Evolutionary conservation across 2,797 vertebrate genomes (phyloP), one percentile per base, ranked within the genome.

Genomic region (Lophotriccus pileatus): DNA sequence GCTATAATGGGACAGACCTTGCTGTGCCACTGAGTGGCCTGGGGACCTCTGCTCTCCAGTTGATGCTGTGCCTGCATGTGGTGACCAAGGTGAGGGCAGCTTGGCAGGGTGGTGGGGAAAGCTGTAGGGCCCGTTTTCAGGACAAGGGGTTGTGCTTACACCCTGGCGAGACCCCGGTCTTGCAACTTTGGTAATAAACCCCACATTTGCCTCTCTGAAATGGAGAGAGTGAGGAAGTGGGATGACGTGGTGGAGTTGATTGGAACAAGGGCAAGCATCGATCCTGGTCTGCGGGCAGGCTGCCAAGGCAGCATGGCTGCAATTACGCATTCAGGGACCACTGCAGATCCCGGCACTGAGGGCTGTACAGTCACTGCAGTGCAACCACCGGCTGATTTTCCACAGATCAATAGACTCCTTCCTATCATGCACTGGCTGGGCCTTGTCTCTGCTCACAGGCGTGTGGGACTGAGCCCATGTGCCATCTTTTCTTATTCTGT

Each of bases 381-480:
- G 92, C 74, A 96, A 79, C 80, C 63, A 95, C 93, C 22, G 24
- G 59, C 92, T 95, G 78, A 94, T 97, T 97, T 97, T 97, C 98
- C 97, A 98, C 92, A 73, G 96, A 97, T 98, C 97, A 83, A 97
- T 98, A 93, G 68, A 63, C 21, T 24, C 8, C 36, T 94, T 89
- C 78, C 74, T 78, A 58, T 77, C 43, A 30, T 50, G 36, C 3
- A 1, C 68, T 87, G 82, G 20, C 64, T 47, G 70, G 39, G 59
- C 53, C 77, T 80, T 81, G 37, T 44, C 43, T 77, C 44, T 92
- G 55, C 52, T 78, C 62, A 37, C 23, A 84, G 60, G 37, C 55
- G 0, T 28, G 41, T 59, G 27, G 28, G 44, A 32, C 52, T 55
- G 25, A 75, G 78, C n/a, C 27, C 1, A 0, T 24, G 16, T 43